Evolutionary conservation across 2,113 vertebrate species (phyloP).

Genomic region (Phasianus colchicus): DNA sequence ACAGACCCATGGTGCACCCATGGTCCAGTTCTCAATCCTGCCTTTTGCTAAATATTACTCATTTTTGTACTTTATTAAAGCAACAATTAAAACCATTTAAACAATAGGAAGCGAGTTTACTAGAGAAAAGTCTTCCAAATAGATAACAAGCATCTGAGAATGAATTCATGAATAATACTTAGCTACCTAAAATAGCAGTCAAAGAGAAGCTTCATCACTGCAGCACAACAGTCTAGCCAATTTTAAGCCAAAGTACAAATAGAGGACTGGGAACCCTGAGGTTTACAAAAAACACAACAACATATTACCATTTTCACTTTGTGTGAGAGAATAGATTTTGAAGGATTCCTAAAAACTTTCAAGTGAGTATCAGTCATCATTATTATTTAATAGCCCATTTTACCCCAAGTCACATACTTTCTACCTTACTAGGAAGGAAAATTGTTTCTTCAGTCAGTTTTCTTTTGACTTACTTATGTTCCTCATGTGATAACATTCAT

Average conservation of each 20-base stretch:
- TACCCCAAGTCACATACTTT: neutral
- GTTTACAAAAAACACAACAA: neutral
- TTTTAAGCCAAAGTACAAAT: neutral
- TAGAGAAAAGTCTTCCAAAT: neutral
- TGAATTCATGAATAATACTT: neutral
- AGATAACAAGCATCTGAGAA: neutral
- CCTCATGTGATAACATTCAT: neutral
- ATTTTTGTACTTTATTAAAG: neutral
- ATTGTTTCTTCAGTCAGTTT: neutral
- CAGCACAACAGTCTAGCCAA: neutral
- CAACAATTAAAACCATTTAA: neutral
- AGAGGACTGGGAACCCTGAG: neutral
- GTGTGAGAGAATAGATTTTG: neutral
- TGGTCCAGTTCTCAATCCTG: neutral
- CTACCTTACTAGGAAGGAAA: neutral
- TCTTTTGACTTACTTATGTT: neutral
- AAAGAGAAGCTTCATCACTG: neutral
- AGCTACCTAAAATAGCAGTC: neutral
- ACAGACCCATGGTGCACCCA: neutral
- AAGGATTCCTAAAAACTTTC: neutral
- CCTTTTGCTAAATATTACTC: neutral
- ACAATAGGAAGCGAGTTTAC: neutral
- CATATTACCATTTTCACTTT: neutral
- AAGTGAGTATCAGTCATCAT: neutral
- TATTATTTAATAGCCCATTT: neutral